Percentiles rank a stretch among this genome's conserved stretches.
Conservation (phyloP, 64 coral and sea anemone species). For the Montipora efflorescens region DNA sequence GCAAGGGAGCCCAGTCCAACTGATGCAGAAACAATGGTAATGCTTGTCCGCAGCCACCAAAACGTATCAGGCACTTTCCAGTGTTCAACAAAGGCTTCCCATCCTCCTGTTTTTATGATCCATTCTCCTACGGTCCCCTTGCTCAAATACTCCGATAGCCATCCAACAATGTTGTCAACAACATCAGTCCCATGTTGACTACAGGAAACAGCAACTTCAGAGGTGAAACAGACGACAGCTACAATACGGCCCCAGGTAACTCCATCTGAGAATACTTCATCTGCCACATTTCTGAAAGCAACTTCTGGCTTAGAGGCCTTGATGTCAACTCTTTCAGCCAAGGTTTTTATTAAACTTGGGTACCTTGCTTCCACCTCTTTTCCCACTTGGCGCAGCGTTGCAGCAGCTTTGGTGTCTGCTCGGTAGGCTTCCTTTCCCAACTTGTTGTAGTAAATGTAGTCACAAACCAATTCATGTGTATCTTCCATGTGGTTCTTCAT, state of each 20-base stretch:
- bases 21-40: too few species aligned
- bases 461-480: constrained; percentile 58
- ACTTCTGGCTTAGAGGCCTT: constrained; percentile 24
- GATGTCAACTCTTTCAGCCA: constrained; percentile 64
- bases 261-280: constrained; percentile 72
- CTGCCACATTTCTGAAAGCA: constrained; percentile 68
- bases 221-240: constrained; percentile 68
- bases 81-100: not conserved
- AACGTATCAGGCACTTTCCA: too few species aligned
- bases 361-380: constrained; percentile 78
- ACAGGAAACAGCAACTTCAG: constrained; percentile 65
- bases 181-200: constrained; percentile 44
- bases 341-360: constrained; percentile 75
- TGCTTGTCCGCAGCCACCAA: too few species aligned
- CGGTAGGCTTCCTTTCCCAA: constrained; percentile 37
- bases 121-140: constrained; percentile 52
- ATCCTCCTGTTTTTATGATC: constrained; percentile 85
- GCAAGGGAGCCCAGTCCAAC: too few species aligned
- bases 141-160: constrained; percentile 79
- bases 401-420: constrained; percentile 34
- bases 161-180: constrained; percentile 54
- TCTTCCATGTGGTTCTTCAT: not conserved
- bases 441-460: constrained; percentile 71
- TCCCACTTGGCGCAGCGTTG: constrained; percentile 56
- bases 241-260: constrained; percentile 90